Conservation (phyloP, 30 jellyfish, hydroid and myxozoan genomes). For the Aurelia aurita region DNA sequence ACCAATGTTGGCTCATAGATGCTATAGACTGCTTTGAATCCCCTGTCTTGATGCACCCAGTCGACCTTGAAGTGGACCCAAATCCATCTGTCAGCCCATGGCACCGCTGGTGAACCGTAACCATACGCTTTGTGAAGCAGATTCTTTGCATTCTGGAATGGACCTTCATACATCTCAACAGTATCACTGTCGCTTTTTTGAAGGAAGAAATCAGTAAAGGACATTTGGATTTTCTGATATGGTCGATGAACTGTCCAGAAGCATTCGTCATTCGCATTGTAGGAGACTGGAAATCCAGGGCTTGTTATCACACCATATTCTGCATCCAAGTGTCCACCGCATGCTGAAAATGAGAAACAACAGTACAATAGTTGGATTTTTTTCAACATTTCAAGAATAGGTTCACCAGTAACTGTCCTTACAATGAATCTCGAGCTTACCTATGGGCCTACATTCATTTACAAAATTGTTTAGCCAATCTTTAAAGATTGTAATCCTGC, state of each 20-base stretch:
- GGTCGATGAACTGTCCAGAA: conserved; percentile 87
- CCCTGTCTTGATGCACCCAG: conserved; percentile 22
- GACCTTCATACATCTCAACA: conserved; percentile 72
- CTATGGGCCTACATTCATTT: too few relatives aligned
- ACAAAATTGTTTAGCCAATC: too few relatives aligned
- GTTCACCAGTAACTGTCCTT: too few relatives aligned
- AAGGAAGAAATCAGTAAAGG: conserved; percentile 51
- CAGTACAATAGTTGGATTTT: too few relatives aligned
- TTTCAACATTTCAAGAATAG: too few relatives aligned
- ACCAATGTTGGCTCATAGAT: conserved; percentile 18
- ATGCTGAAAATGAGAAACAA: conserved; percentile 23
- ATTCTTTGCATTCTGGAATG: conserved; percentile 42
- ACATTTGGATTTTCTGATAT: conserved; percentile 43
- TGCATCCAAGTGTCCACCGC: conserved; percentile 78
- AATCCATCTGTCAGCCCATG: conserved; percentile 81
- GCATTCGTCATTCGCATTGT: conserved; percentile 79
- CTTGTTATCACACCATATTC: conserved; percentile 67
- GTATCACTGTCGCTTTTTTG: conserved; percentile 38
- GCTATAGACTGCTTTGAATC: conserved; percentile 65
- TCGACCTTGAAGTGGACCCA: conserved; percentile 80
- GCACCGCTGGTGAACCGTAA: conserved; percentile 52
- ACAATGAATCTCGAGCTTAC: too few relatives aligned
- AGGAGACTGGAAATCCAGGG: conserved; percentile 68
- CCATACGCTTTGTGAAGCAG: conserved; percentile 35
- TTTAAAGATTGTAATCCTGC: too few relatives aligned